A percentile compares a stretch with the other conserved stretches of the same genome.
Conservation (phyloP, 2,888 invertebrate species). For the Torymus aiolomorphi region DNA sequence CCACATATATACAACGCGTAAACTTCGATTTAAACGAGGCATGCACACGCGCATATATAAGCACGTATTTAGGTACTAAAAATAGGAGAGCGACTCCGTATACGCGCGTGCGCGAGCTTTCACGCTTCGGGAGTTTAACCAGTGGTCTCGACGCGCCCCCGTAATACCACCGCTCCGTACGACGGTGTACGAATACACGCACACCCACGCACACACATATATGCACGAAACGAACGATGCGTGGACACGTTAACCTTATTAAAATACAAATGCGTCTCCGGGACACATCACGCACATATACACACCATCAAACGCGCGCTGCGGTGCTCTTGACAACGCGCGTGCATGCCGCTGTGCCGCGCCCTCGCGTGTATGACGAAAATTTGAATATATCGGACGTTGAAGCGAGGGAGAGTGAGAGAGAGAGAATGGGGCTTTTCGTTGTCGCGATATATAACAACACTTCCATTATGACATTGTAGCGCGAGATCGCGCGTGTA, state of each 20-base stretch:
- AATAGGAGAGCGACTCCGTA: neutral
- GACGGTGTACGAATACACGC: neutral
- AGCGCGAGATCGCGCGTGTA: too few relatives aligned
- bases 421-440: too few relatives aligned
- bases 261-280: constrained; percentile 19
- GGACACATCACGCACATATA: too few relatives aligned
- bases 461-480: too few relatives aligned
- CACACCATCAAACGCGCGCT: constrained; percentile 6
- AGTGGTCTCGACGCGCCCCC: constrained; percentile 13
- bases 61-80: constrained; percentile 24
- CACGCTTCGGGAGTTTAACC: constrained; percentile 33
- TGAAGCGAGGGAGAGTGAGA: too few relatives aligned
- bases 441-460: too few relatives aligned
- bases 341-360: neutral
- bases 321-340: constrained; percentile 24
- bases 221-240: constrained; percentile 4
- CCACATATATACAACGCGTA: too few relatives aligned
- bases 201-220: neutral
- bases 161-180: neutral
- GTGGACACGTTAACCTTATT: constrained; percentile 25
- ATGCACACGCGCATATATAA: constrained; percentile 55
- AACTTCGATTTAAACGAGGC: constrained; percentile 55
- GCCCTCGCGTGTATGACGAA: neutral
- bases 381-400: too few relatives aligned
- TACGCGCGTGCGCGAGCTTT: constrained; percentile 23